A percentile compares a stretch with the other conserved stretches of the same genome.
Evolutionary conservation across 1,140 invertebrate genomes (phyloP).

Genomic region (Lepidostoma basale): DNA sequence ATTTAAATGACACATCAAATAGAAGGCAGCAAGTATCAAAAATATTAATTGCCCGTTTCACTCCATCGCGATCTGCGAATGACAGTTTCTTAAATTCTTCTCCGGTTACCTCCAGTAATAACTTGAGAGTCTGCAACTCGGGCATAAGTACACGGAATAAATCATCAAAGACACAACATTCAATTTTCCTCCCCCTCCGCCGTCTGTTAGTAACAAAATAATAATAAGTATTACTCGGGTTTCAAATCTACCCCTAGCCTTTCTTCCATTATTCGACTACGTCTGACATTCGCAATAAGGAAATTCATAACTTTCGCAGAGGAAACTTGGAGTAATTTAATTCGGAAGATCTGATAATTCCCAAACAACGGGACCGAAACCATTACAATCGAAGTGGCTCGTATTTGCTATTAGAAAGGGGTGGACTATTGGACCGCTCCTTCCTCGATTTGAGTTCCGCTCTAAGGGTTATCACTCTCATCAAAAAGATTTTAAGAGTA

Average conservation of each 20-base stretch:
- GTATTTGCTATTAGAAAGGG: slow-evolving; percentile 31
- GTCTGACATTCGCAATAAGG: slow-evolving; percentile 30
- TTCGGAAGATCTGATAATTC: slow-evolving; percentile 26
- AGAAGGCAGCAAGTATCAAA: too few species aligned
- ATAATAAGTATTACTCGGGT: slow-evolving; percentile 47
- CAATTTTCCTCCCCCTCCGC: slow-evolving; percentile 39
- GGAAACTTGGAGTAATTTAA: slow-evolving; percentile 22
- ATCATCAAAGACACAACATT: slow-evolving; percentile 45
- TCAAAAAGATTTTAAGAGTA: too few species aligned
- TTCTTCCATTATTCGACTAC: slow-evolving; percentile 37
- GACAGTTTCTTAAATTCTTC: slow-evolving; percentile 22
- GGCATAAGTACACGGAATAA: slow-evolving; percentile 39
- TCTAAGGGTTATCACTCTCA: too few species aligned
- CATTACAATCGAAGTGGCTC: slow-evolving; percentile 27
- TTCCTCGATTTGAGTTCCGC: not conserved
- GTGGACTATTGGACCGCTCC: slow-evolving; percentile 13
- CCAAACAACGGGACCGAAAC: slow-evolving; percentile 27
- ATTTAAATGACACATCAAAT: too few species aligned
- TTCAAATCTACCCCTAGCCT: slow-evolving; percentile 40
- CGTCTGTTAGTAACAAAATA: slow-evolving; percentile 39
- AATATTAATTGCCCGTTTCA: not conserved
- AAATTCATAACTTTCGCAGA: slow-evolving; percentile 40
- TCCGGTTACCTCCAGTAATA: slow-evolving; percentile 14
- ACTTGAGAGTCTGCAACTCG: slow-evolving; percentile 29
- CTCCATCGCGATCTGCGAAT: not conserved